phyloP scores from a whole-genome alignment of 2,113 vertebrate species.

The Zingel zingel region DNA sequence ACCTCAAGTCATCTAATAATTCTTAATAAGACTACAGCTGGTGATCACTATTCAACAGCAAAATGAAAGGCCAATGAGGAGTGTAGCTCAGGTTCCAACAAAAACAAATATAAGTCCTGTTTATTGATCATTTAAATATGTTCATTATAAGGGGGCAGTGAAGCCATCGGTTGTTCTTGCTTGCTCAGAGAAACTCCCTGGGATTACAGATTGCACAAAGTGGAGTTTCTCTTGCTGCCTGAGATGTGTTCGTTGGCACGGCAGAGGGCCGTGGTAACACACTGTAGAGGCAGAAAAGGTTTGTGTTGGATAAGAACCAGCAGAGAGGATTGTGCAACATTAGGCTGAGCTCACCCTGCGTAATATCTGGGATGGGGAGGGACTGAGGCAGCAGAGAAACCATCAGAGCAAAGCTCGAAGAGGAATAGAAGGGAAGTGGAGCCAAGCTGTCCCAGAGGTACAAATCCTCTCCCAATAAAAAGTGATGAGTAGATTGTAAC shows the following conservation, averaged over 20 bases:
- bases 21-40: conserved; percentile 26
- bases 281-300: conserved; percentile 54
- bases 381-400: conserved; percentile 15
- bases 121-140: conserved; percentile 46
- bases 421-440: neutral
- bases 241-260: conserved; percentile 69
- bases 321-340: conserved; percentile 58
- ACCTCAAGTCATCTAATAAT: conserved; percentile 27
- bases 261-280: conserved; percentile 38
- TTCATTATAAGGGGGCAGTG: conserved; percentile 11
- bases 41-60: neutral
- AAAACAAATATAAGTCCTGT: conserved; percentile 18
- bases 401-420: neutral
- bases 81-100: conserved; percentile 35
- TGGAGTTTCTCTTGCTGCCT: conserved; percentile 47
- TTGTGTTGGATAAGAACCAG: conserved; percentile 71
- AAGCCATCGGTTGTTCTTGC: conserved; percentile 28
- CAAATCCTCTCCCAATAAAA: conserved; percentile 52
- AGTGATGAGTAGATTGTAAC: conserved; percentile 45
- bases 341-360: conserved; percentile 47
- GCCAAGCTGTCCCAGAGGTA: conserved; percentile 19
- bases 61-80: conserved; percentile 16
- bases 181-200: conserved; percentile 17
- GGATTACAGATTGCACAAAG: conserved; percentile 52
- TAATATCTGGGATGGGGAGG: conserved; percentile 48